Percentiles rank a stretch among this genome's conserved stretches.
Conservation (phyloP, 1,140 invertebrate genomes). For the Stenopsyche tienmushanensis region DNA sequence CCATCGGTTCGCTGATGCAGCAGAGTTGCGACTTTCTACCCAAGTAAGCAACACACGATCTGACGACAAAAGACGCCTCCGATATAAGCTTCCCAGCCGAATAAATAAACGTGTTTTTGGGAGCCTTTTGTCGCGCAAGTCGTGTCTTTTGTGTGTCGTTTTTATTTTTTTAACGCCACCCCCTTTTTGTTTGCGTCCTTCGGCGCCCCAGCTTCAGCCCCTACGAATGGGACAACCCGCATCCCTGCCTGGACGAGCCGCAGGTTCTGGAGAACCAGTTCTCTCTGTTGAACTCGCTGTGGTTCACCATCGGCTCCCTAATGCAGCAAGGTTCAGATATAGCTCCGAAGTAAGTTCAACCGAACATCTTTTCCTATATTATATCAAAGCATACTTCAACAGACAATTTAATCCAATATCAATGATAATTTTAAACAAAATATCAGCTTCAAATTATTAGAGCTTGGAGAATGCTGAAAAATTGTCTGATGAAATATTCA, state of each 20-base stretch:
- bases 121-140: constrained; percentile 17
- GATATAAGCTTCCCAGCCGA: neutral
- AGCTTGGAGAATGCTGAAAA: too few relatives aligned
- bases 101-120: neutral
- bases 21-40: constrained; percentile 89
- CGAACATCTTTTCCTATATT: constrained; percentile 14
- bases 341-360: constrained; percentile 71
- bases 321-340: constrained; percentile 93
- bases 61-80: neutral
- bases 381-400: neutral
- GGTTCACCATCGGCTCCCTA: constrained; percentile 86
- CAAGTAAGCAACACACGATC: constrained; percentile 67
- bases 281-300: constrained; percentile 82
- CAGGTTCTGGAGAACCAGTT: constrained; percentile 85
- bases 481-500: too few relatives aligned
- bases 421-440: neutral
- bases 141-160: constrained; percentile 29
- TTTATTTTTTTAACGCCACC: constrained; percentile 17
- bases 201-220: constrained; percentile 73
- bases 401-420: neutral
- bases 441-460: neutral
- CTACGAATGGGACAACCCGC: constrained; percentile 86
- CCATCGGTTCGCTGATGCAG: constrained; percentile 91
- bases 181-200: constrained; percentile 35
- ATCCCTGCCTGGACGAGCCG: constrained; percentile 76